Evolutionary conservation across 2,888 invertebrate species (phyloP).

Genomic region (Rhagium mordax): DNA sequence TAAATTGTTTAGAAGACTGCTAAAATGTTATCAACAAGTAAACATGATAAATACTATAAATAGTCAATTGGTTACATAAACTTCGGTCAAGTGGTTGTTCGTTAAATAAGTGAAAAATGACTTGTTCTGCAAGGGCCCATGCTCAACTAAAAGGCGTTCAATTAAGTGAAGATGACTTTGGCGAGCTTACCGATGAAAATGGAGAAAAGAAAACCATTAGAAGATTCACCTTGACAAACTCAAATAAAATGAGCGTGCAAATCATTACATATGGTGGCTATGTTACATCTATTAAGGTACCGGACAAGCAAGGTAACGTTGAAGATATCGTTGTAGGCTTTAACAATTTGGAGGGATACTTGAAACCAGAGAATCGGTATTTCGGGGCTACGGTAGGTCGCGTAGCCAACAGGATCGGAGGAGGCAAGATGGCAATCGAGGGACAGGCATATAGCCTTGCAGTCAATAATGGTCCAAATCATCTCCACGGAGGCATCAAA

Average conservation of each 20-base stretch:
- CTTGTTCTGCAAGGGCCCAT: background rate
- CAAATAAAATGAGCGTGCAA: slow-evolving; percentile 76
- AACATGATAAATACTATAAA: slow-evolving; percentile 7
- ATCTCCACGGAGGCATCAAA: slow-evolving; percentile 86
- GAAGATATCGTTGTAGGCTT: slow-evolving; percentile 52
- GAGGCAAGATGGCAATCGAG: slow-evolving; percentile 69
- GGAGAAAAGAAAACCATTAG: slow-evolving; percentile 69
- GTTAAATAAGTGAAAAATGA: background rate
- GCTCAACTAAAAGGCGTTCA: background rate
- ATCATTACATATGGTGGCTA: slow-evolving; percentile 89
- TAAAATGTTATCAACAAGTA: slow-evolving; percentile 15
- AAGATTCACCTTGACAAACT: slow-evolving; percentile 78
- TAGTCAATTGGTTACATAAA: background rate
- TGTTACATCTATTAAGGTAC: slow-evolving; percentile 82
- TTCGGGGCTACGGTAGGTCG: slow-evolving; percentile 52
- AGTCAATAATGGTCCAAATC: slow-evolving; percentile 79
- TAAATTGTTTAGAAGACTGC: background rate
- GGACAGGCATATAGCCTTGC: slow-evolving; percentile 79
- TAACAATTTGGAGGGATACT: slow-evolving; percentile 48
- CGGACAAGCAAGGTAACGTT: slow-evolving; percentile 70
- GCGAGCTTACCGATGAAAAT: slow-evolving; percentile 53
- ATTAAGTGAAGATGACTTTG: slow-evolving; percentile 54
- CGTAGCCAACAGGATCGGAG: slow-evolving; percentile 49
- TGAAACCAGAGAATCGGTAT: slow-evolving; percentile 46
- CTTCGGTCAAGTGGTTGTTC: background rate